Base-by-base conservation (phyloP, 2,113 vertebrate genomes). In the Podarcis raffonei region DNA sequence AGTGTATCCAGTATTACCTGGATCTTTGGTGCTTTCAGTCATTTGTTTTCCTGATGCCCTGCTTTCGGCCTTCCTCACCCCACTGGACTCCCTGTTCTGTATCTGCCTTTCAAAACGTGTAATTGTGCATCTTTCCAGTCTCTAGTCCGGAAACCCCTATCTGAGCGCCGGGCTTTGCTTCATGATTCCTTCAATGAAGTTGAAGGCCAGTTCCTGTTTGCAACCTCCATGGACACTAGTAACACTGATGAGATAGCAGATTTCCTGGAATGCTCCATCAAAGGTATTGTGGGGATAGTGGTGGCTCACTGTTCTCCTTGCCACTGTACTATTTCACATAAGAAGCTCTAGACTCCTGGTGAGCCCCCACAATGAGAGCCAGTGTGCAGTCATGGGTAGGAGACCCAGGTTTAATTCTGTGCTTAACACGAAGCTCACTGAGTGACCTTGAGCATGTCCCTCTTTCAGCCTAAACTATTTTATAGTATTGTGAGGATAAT, bases 261-360 rank as follows among this genome's bases (percentile, higher is more conserved):
- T 88, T 99, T 99, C 95, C 93, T 99, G 92, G 98, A 99, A 93
- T 98, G 97, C 95, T 98, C 98, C 0, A 97, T 99, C 92, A 97
- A 96, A 98, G 98, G 98, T 97, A 97, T 90, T 92, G 66, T 22
- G 23, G 37, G 25, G 25, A 48, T 16, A 25, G 37, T 78, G 23
- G n/a, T 95, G 32, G 20, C 16, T 65, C 59, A 53, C 1, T 30
- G 93, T n/a, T 71, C 23, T 42, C 59, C 62, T 30, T 11, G 13
- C 5, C 5, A 4, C 59, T 62, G 15, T 57, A 5, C 35, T 39
- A 7, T 87, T 72, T 72, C 39, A 11, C 62, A 39, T 15, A 20
- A 39, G 42, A 42, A 42, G 42, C 42, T 42, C 42, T 42, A 42
- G 25, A 1, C 16, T 65, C 42, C 7, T 23, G 2, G 39, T 69